Evolutionary conservation across 2,797 vertebrate genomes (phyloP).

Genomic region (Poecilia gillii): DNA sequence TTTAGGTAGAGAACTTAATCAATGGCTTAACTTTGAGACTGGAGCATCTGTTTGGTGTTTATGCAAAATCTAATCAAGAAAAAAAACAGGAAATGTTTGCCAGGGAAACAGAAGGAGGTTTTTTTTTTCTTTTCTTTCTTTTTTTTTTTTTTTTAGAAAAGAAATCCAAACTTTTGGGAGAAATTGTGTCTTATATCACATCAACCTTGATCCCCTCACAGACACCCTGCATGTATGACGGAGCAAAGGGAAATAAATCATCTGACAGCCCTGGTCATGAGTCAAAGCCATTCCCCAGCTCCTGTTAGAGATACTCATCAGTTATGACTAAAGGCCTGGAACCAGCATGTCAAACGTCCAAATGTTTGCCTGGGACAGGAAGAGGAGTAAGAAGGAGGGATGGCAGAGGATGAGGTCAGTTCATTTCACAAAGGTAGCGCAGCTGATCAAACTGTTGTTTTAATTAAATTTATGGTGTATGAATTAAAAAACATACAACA

Average conservation of each 20-base stretch:
- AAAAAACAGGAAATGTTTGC: neutral
- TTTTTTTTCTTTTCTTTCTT: neutral
- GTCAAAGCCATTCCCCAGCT: constrained; percentile 66
- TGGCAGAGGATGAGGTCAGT: constrained; percentile 20
- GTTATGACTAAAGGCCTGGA: constrained; percentile 65
- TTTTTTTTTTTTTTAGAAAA: neutral
- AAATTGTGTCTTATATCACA: constrained; percentile 39
- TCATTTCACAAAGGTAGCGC: constrained; percentile 30
- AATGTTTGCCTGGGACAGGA: constrained; percentile 58
- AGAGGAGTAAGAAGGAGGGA: constrained; percentile 35
- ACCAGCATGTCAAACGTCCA: constrained; percentile 65
- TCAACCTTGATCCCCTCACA: constrained; percentile 30
- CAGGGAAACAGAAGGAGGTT: constrained; percentile 10
- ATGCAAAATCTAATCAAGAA: neutral
- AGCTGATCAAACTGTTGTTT: constrained; percentile 21
- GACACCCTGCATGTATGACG: constrained; percentile 50
- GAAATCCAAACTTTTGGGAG: constrained; percentile 18
- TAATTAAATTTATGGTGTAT: constrained; percentile 11
- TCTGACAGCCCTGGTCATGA: constrained; percentile 55
- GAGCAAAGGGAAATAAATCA: constrained; percentile 60
- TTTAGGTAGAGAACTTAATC: constrained; percentile 8
- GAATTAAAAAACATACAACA: constrained; percentile 6
- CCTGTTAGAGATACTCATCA: constrained; percentile 64
- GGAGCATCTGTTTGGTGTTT: constrained; percentile 39
- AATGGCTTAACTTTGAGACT: neutral